A percentile compares a stretch with the other conserved stretches of the same genome.
Evolutionary conservation across 2,113 vertebrate genomes (phyloP).

Genomic region (Callorhinus ursinus): DNA sequence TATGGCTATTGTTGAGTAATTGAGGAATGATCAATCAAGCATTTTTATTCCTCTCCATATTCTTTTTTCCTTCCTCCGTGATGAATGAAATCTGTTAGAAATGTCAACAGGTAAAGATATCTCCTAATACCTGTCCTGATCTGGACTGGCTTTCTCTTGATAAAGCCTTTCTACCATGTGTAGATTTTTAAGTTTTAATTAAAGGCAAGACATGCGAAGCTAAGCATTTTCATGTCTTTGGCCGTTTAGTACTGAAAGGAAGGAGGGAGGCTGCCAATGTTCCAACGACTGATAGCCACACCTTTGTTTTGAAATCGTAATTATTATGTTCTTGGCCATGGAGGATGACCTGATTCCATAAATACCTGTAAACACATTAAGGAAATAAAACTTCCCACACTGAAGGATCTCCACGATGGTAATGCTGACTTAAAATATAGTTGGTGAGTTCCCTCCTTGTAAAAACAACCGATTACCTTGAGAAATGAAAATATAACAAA

Average conservation of each 20-base stretch:
- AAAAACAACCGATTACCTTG: not conserved
- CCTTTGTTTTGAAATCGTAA: constrained; percentile 12
- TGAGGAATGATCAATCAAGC: not conserved
- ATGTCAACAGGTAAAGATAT: not conserved
- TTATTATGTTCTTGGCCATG: not conserved
- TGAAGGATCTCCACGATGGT: not conserved
- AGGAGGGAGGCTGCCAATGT: not conserved
- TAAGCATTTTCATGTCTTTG: not conserved
- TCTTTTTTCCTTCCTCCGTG: not conserved
- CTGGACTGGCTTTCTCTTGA: not conserved
- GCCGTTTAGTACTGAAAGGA: not conserved
- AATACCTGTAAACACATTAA: not conserved
- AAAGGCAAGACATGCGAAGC: not conserved
- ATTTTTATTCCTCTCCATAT: not conserved
- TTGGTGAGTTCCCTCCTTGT: not conserved
- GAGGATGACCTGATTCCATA: not conserved
- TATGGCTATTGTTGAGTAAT: not conserved
- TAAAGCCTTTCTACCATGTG: not conserved
- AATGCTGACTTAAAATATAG: not conserved
- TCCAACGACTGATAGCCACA: not conserved
- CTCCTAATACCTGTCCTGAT: not conserved
- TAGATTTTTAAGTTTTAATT: not conserved
- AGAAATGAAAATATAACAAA: constrained; percentile 11
- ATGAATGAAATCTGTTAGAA: not conserved
- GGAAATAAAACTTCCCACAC: not conserved